Conservation (phyloP, 1,140 invertebrate genomes). For the Oryctes rhinoceros region DNA sequence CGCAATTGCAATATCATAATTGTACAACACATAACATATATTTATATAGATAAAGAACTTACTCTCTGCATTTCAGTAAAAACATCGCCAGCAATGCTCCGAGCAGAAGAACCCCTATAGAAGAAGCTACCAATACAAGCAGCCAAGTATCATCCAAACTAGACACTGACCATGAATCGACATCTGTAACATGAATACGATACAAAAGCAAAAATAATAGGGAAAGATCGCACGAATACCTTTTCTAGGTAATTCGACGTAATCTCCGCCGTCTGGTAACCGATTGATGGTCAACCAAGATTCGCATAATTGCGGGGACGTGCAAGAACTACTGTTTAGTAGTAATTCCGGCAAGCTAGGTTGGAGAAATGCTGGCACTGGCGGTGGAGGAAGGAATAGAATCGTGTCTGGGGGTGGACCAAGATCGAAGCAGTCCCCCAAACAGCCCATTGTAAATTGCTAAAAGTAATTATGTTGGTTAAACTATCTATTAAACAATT, state of each 20-base stretch:
- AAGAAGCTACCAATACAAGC: conserved; percentile 79
- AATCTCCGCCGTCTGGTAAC: conserved; percentile 66
- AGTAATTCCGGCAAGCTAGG: conserved; percentile 59
- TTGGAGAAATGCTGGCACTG: conserved; percentile 76
- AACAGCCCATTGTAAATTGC: conserved; percentile 53
- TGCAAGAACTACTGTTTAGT: conserved; percentile 65
- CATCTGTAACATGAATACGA: conserved; percentile 46
- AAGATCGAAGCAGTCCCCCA: conserved; percentile 72
- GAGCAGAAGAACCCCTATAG: conserved; percentile 78
- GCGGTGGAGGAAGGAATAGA: conserved; percentile 81
- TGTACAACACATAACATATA: too few relatives aligned
- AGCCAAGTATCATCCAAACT: conserved; percentile 82
- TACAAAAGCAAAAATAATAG: neutral
- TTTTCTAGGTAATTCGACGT: conserved; percentile 77
- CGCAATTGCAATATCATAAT: too few relatives aligned
- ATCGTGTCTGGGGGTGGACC: conserved; percentile 84
- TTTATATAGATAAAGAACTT: conserved; percentile 62
- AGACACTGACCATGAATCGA: conserved; percentile 57
- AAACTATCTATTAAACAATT: too few relatives aligned
- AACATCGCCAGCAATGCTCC: conserved; percentile 79
- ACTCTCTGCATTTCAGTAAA: conserved; percentile 83
- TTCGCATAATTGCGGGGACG: conserved; percentile 58
- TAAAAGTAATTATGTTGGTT: neutral
- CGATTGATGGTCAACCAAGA: conserved; percentile 47
- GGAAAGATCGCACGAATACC: conserved; percentile 60